Percentiles rank a stretch among this genome's conserved stretches.
Conservation (phyloP, 2,113 vertebrate species). For the Seriola quinqueradiata region DNA sequence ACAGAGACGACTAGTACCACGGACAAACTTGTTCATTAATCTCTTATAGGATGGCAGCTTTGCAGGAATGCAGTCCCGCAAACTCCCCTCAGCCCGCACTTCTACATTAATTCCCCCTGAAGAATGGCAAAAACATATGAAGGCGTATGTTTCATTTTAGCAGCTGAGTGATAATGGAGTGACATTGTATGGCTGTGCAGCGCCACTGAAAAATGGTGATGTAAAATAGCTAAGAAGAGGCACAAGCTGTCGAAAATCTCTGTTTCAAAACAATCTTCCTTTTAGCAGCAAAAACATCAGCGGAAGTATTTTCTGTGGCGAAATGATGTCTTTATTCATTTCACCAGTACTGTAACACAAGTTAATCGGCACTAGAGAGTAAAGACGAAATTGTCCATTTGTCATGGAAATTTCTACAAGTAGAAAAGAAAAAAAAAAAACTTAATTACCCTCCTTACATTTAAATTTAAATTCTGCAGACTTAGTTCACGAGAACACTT, state of each 20-base stretch:
- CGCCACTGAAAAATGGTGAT: slow-evolving; percentile 3
- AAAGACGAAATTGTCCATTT: slow-evolving; percentile 3
- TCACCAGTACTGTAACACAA: too few relatives aligned
- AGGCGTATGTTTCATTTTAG: slow-evolving; percentile 63
- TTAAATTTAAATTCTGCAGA: slow-evolving; percentile 3
- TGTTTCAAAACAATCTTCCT: not conserved
- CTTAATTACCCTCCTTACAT: slow-evolving; percentile 2
- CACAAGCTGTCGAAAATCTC: slow-evolving; percentile 1
- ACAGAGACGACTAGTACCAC: slow-evolving; percentile 57
- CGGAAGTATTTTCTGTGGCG: not conserved
- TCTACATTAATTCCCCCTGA: slow-evolving; percentile 58
- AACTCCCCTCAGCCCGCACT: slow-evolving; percentile 55
- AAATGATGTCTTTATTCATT: slow-evolving; percentile 9
- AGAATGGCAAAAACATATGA: slow-evolving; percentile 40
- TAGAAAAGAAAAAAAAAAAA: too few relatives aligned
- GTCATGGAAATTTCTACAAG: slow-evolving; percentile 8
- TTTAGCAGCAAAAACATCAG: not conserved
- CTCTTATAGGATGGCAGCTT: slow-evolving; percentile 69
- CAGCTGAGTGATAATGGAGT: slow-evolving; percentile 44
- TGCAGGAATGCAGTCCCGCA: slow-evolving; percentile 60
- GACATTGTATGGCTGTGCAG: slow-evolving; percentile 10
- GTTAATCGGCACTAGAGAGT: not conserved
- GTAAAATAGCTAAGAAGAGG: not conserved
- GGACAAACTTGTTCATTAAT: slow-evolving; percentile 79
- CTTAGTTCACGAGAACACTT: not conserved